phyloP scores from a whole-genome alignment of 1,140 invertebrate species.

The Pissodes strobi region DNA sequence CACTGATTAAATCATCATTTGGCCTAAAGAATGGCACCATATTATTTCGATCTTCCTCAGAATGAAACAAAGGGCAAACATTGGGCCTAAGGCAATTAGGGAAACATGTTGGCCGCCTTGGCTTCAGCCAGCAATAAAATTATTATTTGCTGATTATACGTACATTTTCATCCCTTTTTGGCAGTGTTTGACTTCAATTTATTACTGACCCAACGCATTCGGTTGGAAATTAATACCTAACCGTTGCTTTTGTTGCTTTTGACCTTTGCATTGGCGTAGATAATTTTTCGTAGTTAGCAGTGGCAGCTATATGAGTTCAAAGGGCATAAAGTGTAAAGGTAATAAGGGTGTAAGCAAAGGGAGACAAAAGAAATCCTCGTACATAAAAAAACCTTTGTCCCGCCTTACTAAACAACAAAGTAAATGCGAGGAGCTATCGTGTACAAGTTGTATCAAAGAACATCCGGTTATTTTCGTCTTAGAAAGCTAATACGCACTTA shows the following conservation, averaged over 20 bases:
- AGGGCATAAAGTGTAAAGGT: too few relatives aligned
- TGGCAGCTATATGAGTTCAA: background rate
- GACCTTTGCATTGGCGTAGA: background rate
- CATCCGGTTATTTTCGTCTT: too few relatives aligned
- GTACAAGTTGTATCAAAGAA: too few relatives aligned
- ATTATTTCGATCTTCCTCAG: background rate
- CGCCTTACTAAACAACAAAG: too few relatives aligned
- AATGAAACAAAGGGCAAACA: conserved; percentile 6
- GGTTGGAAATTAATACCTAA: background rate
- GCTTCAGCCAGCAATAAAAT: conserved; percentile 3
- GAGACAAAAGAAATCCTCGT: too few relatives aligned
- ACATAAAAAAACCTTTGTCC: too few relatives aligned
- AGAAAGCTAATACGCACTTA: too few relatives aligned
- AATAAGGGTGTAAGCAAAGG: too few relatives aligned
- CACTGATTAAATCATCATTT: too few relatives aligned
- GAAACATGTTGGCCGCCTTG: background rate
- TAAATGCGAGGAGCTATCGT: too few relatives aligned
- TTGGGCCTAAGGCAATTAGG: conserved; percentile 6
- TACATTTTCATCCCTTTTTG: conserved; percentile 3
- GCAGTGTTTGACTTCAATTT: conserved; percentile 5
- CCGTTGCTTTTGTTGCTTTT: conserved; percentile 7
- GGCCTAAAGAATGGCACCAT: background rate
- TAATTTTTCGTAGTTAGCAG: too few relatives aligned
- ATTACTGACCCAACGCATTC: conserved; percentile 5
- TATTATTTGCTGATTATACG: conserved; percentile 9